Base-by-base conservation (phyloP, 2,113 vertebrate genomes). In the Phainopepla nitens region DNA sequence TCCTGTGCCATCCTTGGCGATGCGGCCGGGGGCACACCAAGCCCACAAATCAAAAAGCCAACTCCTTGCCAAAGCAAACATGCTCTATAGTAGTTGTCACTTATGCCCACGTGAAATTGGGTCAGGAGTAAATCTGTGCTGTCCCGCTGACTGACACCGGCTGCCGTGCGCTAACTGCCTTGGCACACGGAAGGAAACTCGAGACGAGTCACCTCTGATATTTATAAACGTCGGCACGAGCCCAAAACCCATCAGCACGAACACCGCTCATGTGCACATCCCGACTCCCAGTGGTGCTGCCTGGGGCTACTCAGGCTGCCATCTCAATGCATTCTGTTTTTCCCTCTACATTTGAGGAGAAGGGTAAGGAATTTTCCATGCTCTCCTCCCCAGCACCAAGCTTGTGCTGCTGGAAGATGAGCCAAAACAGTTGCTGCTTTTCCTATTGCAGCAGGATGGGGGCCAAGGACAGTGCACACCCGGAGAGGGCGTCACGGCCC, bases 191-290 rank as follows among this genome's bases (percentile, higher is more conserved):
- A 3, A 41, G 94, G 97, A 92, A 97, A 98, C 19, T 22, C 58
- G 73, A 98, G 94, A 96, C 89, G 39, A 84, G 95, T 97, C 97
- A 97, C 98, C 98, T 97, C 94, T 98, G 98, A 95, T 98, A 97
- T 98, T 98, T 98, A 97, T 88, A 97, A 96, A 94, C 94, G 91
- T 20, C 54, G 82, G 84, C 89, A 6, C 61, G 42, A 79, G 79
- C 17, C 53, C 42, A 7, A 75, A 11, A 25, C 71, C 57, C 14
- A 17, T 88, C 53, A 81, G 71, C 15, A 12, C 7, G 8, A 87
- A 9, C 49, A 17, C 7, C 4, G 7, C 57, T 7, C 13, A 5
- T 2, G 44, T 7, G n/a, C 65, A 42, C 69, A n/a, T 24, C 87
- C 81, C 3, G 6, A 31, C 31, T 29, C 79, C 53, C 36, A 2